Conservation (phyloP, 2,888 invertebrate genomes). For the Vesta saturnalis region DNA sequence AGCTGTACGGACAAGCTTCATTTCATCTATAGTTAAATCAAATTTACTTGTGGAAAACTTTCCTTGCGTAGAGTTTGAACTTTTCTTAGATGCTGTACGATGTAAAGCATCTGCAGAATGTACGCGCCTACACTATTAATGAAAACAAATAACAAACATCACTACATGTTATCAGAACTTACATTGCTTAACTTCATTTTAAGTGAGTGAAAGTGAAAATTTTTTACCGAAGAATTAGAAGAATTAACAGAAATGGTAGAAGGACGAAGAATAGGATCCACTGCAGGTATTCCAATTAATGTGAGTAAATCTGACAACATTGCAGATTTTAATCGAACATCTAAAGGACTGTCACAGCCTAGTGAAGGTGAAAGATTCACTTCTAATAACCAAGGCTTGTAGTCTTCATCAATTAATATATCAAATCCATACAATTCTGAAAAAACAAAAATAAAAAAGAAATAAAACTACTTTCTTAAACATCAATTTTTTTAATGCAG, state of each 20-base stretch:
- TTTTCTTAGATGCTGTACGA: constrained; percentile 56
- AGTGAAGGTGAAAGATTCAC: constrained; percentile 93
- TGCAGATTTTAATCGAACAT: constrained; percentile 92
- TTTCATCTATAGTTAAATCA: constrained; percentile 78
- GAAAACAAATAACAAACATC: constrained; percentile 5
- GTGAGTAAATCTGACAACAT: constrained; percentile 91
- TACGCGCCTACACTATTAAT: constrained; percentile 68
- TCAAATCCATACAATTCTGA: constrained; percentile 94
- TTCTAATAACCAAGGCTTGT: constrained; percentile 96
- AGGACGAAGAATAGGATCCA: constrained; percentile 71
- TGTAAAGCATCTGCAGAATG: constrained; percentile 77
- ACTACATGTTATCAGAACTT: constrained; percentile 37
- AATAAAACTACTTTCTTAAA: too few relatives aligned
- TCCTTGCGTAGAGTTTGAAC: constrained; percentile 56
- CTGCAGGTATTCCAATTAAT: constrained; percentile 87
- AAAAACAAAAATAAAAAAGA: constrained; percentile 50
- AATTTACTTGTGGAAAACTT: constrained; percentile 53
- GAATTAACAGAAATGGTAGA: constrained; percentile 43
- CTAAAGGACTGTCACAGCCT: constrained; percentile 92
- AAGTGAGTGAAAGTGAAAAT: constrained; percentile 39
- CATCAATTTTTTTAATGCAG: too few relatives aligned
- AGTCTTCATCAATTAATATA: constrained; percentile 87
- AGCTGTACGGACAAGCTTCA: constrained; percentile 77
- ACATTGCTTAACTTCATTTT: constrained; percentile 58
- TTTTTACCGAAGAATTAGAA: constrained; percentile 35